These are phyloP conservation scores for Episyrphus balteatus DNA, from an alignment of 1,140 invertebrate species.

Conservation along the genomic window DNA sequence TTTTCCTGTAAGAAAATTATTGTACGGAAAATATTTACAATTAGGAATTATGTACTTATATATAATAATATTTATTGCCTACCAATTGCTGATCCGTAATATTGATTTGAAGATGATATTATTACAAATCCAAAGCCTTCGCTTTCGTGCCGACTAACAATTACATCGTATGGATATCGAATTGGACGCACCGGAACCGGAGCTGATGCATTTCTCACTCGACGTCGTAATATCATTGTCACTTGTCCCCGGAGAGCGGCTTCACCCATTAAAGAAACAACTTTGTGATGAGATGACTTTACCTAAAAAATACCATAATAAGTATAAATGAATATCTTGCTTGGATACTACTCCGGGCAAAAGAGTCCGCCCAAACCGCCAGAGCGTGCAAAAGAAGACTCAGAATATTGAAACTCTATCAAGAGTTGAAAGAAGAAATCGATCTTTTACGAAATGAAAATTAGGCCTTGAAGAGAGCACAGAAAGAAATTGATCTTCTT, in stretches of 20 bases:
- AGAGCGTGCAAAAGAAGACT: too few relatives aligned
- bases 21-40: not conserved
- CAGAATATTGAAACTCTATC: too few relatives aligned
- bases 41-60: conserved; percentile 1
- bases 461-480: not conserved
- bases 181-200: not conserved
- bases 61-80: too few relatives aligned
- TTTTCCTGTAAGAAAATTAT: conserved; percentile 52
- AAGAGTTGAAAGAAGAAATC: too few relatives aligned
- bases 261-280: conserved; percentile 78
- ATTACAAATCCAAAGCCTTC: conserved; percentile 99
- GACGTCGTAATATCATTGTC: conserved; percentile 55
- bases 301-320: conserved; percentile 30
- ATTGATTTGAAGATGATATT: conserved; percentile 81
- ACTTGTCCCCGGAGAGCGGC: conserved; percentile 65
- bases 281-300: conserved; percentile 77
- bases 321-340: not conserved
- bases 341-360: too few relatives aligned
- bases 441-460: too few relatives aligned
- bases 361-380: too few relatives aligned
- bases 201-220: conserved; percentile 35
- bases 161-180: conserved; percentile 71
- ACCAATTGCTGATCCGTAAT: conserved; percentile 80
- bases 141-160: conserved; percentile 77
- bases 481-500: not conserved